phyloP scores from a whole-genome alignment of 92 coral and sea anemone species.

The Porites cylindrica region DNA sequence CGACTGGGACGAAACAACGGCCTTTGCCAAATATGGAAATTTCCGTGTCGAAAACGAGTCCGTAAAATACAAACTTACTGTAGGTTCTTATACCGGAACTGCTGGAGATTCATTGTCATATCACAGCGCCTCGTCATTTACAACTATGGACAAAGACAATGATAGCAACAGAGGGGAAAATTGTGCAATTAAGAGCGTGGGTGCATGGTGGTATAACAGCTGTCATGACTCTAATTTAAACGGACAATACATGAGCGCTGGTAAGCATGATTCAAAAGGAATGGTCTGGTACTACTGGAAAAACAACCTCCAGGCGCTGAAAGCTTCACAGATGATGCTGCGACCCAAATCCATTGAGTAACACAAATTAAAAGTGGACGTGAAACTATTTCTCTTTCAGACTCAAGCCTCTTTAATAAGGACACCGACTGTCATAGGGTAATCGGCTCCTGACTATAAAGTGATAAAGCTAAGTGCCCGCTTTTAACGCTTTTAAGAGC shows the following conservation, averaged over 20 bases:
- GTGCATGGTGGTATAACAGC: slow-evolving; percentile 73
- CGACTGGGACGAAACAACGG: slow-evolving; percentile 62
- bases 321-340: slow-evolving; percentile 57
- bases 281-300: slow-evolving; percentile 71
- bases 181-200: slow-evolving; percentile 62
- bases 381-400: too few relatives aligned
- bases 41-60: slow-evolving; percentile 52
- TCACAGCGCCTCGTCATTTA: slow-evolving; percentile 50
- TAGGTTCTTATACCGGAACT: slow-evolving; percentile 56
- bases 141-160: slow-evolving; percentile 63
- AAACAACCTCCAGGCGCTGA: slow-evolving; percentile 44
- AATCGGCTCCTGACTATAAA: too few relatives aligned
- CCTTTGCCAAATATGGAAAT: slow-evolving; percentile 57
- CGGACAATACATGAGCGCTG: slow-evolving; percentile 44
- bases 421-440: too few relatives aligned
- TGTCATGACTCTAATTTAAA: slow-evolving; percentile 67
- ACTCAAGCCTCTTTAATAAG: too few relatives aligned
- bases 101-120: slow-evolving; percentile 64
- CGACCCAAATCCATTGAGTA: slow-evolving; percentile 28
- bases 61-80: slow-evolving; percentile 26
- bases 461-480: too few relatives aligned
- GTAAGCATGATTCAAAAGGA: slow-evolving; percentile 39
- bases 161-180: slow-evolving; percentile 27
- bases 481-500: too few relatives aligned
- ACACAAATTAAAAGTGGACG: background rate